These are phyloP conservation scores for Crocuta crocuta DNA, from an alignment of 2,113 vertebrate genomes.

Conservation along the genomic window DNA sequence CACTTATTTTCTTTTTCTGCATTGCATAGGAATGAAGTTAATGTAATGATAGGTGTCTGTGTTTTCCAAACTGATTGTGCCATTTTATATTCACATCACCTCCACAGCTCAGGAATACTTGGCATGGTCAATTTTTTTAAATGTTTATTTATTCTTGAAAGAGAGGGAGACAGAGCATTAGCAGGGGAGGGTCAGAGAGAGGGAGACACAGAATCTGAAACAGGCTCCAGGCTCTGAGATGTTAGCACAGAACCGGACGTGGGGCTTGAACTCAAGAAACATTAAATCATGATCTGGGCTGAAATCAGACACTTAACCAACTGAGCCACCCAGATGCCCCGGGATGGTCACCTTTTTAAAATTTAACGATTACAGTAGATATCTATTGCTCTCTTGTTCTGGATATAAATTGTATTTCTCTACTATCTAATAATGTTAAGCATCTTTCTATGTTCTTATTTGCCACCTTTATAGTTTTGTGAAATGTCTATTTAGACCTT, in stretches of 20 bases:
- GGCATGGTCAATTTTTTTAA: not conserved
- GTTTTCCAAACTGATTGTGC: not conserved
- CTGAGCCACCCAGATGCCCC: too few relatives aligned
- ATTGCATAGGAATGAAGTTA: not conserved
- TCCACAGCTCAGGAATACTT: not conserved
- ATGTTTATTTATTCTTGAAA: too few relatives aligned
- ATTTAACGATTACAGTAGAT: not conserved
- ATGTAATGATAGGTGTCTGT: not conserved
- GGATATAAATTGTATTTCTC: not conserved
- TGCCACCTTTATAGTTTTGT: not conserved
- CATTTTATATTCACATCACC: not conserved
- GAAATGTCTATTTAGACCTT: not conserved
- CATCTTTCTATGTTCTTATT: not conserved
- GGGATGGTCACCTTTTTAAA: not conserved
- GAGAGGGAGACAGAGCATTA: too few relatives aligned
- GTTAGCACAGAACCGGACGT: too few relatives aligned
- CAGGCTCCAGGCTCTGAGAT: too few relatives aligned
- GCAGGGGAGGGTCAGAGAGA: too few relatives aligned
- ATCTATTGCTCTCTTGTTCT: not conserved
- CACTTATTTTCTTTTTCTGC: not conserved
- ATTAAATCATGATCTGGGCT: too few relatives aligned
- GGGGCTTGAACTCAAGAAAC: too few relatives aligned
- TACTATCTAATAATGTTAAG: not conserved
- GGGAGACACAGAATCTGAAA: too few relatives aligned
- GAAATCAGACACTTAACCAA: too few relatives aligned